Evolutionary conservation across 2,888 invertebrate genomes (phyloP), one percentile per base, ranked within the genome.

Genomic region (Eucriotettix oculatus): DNA sequence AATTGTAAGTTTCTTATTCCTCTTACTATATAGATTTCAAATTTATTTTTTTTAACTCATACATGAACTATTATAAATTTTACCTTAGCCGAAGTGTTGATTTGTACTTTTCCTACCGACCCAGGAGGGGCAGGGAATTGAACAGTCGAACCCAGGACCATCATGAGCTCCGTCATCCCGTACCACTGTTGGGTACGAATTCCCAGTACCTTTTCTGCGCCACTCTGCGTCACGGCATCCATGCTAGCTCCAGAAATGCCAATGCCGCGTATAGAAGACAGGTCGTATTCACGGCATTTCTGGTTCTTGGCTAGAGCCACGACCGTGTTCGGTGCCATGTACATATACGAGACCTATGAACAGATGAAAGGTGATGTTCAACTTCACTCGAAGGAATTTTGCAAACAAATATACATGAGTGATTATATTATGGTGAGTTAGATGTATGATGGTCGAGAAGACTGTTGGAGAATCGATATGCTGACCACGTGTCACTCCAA

Each of bases 161-260:
- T 78, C 5, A 88, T 87, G 42, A 84, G 80, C 74, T 90, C 90
- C 9, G 90, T 90, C 71, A 91, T 78, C 3, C 90, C 90, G 70
- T 89, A 90, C 1, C 84, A 87, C 73, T 89, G 87, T 41, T 79
- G 78, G 62, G 87, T 79, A 56, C 77, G 73, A 41, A 83, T 70
- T 14, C 59, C 57, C 10, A 62, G 58, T 12, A 61, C 55, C 10
- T 57, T 41, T 14, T 17, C 44, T 10, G 59, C 58, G 42, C 63
- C 60, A 43, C 57, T 60, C 42, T 85, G 83, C 62, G 87, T 79
- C 63, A 86, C 85, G 67, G 78, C 79, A 1, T 88, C 86, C 10
- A 93, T 75, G 0, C 93, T 87, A 0, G 93, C 92, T 2, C 93
- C 93, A 1, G 90, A 92, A 67, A 84, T 84, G 70, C 86, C 78